phyloP scores from a whole-genome alignment of 2,113 vertebrate species.

The Dipodomys merriami region DNA sequence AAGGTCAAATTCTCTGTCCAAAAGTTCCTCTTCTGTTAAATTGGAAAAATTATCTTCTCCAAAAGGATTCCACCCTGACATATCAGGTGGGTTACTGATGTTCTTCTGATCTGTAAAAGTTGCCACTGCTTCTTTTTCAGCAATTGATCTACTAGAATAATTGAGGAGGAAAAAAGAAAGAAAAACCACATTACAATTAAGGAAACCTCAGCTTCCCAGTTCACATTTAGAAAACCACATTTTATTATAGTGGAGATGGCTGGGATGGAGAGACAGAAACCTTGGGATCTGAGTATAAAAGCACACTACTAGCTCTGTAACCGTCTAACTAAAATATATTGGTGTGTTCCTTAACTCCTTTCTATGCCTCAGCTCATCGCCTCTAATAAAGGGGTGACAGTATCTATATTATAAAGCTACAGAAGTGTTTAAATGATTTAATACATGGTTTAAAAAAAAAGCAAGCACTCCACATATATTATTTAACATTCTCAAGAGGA shows the following conservation, averaged over 20 bases:
- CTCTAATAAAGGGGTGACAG: conserved; percentile 10
- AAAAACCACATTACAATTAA: conserved; percentile 4
- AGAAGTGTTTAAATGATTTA: conserved; percentile 31
- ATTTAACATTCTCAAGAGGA: conserved; percentile 1
- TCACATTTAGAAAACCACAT: background rate
- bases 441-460: background rate
- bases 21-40: conserved; percentile 96
- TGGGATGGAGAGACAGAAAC: background rate
- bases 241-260: background rate
- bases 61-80: conserved; percentile 98
- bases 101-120: conserved; percentile 87
- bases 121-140: conserved; percentile 85
- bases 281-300: background rate
- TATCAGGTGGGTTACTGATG: conserved; percentile 94
- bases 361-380: background rate
- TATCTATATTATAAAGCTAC: background rate
- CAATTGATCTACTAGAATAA: conserved; percentile 83
- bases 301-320: background rate
- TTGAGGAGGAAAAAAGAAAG: background rate
- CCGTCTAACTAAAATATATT: no score
- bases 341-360: background rate
- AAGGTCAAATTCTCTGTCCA: conserved; percentile 98
- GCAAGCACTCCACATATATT: background rate
- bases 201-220: background rate
- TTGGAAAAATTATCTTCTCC: conserved; percentile 99